These are phyloP conservation scores for Dipodomys merriami DNA, from an alignment of 2,113 vertebrate genomes.

Conservation along the genomic window DNA sequence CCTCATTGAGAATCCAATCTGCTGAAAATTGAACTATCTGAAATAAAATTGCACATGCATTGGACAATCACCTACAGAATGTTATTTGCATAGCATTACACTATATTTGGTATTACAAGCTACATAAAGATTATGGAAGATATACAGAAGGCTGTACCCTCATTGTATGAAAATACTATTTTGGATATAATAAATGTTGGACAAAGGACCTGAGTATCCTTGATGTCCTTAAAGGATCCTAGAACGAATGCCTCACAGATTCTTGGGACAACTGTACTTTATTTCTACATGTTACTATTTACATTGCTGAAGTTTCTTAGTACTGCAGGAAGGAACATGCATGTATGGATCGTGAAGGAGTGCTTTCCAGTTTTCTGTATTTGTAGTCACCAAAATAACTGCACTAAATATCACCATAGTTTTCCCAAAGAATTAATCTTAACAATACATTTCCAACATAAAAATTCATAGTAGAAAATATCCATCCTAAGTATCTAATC, in stretches of 20 bases:
- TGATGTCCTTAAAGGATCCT: not conserved
- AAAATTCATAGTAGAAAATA: not conserved
- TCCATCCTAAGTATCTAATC: not conserved
- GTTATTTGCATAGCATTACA: not conserved
- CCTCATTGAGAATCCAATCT: too few relatives aligned
- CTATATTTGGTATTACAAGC: not conserved
- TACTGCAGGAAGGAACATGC: too few relatives aligned
- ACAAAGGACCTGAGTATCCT: not conserved
- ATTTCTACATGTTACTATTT: not conserved
- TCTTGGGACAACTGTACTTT: not conserved
- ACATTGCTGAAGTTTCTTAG: too few relatives aligned
- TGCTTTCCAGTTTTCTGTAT: not conserved
- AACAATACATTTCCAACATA: not conserved
- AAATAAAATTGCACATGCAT: too few relatives aligned
- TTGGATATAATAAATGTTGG: too few relatives aligned
- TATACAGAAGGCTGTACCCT: not conserved
- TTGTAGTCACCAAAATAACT: conserved; percentile 6
- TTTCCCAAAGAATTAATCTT: conserved; percentile 31
- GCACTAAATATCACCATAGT: conserved; percentile 6
- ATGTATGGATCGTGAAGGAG: too few relatives aligned
- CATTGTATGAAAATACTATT: not conserved
- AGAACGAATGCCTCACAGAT: not conserved
- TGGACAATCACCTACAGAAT: too few relatives aligned
- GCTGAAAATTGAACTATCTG: too few relatives aligned
- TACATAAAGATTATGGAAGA: not conserved